Conservation (phyloP, 2,888 invertebrate species). For the Cataglyphis albicans region DNA sequence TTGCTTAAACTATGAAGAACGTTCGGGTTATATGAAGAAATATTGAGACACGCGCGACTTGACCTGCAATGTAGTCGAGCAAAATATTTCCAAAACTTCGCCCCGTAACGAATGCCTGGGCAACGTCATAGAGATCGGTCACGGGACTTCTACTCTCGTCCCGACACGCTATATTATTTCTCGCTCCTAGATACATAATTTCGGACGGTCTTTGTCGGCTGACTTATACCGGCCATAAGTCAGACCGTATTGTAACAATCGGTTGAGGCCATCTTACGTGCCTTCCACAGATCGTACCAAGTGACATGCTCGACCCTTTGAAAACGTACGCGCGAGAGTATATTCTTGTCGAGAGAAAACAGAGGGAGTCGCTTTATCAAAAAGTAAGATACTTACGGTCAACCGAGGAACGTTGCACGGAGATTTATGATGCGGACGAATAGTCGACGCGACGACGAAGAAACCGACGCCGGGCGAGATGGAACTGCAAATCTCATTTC, state of each 20-base stretch:
- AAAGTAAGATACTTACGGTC: constrained; percentile 41
- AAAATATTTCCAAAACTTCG: constrained; percentile 84
- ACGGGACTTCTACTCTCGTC: constrained; percentile 58
- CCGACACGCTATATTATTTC: constrained; percentile 69
- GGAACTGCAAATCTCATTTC: constrained; percentile 31
- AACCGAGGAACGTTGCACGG: constrained; percentile 51
- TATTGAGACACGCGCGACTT: constrained; percentile 82
- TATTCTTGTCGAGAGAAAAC: constrained; percentile 39
- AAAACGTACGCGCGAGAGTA: constrained; percentile 50
- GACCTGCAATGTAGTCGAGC: constrained; percentile 65
- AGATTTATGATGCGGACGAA: constrained; percentile 68
- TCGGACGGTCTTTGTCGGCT: constrained; percentile 76
- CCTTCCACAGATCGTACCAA: constrained; percentile 67
- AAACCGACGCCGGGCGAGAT: constrained; percentile 1
- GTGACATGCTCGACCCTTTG: constrained; percentile 64
- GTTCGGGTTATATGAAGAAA: constrained; percentile 67
- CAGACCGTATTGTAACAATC: constrained; percentile 73
- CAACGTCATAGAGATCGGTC: constrained; percentile 69
- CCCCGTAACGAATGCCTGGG: constrained; percentile 79
- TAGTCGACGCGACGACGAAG: constrained; percentile 50
- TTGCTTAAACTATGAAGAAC: constrained; percentile 79
- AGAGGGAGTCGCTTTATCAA: constrained; percentile 57
- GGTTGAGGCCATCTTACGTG: constrained; percentile 60
- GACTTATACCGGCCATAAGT: constrained; percentile 82
- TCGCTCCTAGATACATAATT: constrained; percentile 76